Evolutionary conservation across 2,797 vertebrate species (phyloP), one percentile per base, ranked within the genome.

Genomic region (Oreochromis mossambicus): DNA sequence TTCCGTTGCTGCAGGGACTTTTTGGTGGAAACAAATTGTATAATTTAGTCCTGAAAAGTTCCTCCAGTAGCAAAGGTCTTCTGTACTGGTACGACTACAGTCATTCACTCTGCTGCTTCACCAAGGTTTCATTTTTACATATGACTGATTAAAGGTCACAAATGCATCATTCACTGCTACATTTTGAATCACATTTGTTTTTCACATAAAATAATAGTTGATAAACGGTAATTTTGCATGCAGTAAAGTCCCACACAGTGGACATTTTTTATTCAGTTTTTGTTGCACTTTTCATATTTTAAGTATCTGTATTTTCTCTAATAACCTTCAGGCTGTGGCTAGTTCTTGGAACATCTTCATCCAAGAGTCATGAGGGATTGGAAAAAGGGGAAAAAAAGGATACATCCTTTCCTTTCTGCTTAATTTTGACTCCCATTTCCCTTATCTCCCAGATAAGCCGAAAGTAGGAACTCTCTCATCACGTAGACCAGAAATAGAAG

Each of bases 371-470:
- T 76, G 36, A 83, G 6, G 9, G 13, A 46, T 76, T 58, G 12
- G 58, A 63, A 36, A 63, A 38, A 6, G 58, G 51, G 2, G 0
- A 21, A 70, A 80, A 84, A 29, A 78, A 24, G 15, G 48, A 70
- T 50, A 19, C 77, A 79, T 88, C 32, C 70, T 83, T 43, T 88
- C 63, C 73, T 48, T 56, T 84, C 66, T 46, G 77, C 75, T 41
- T 83, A 79, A 87, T 89, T 87, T 80, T 86, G 58, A 63, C 58
- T 86, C 81, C 43, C 63, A 88, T 91, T 92, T 82, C 63, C 38
- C 38, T 83, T 88, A 91, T 92, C 89, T 91, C 50, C 5, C 38
- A 83, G 77, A 90, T 87, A 90, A 88, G 55, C 63, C 11, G 48
- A 66, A 75, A 86, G 85, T 86, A 81, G 82, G 86, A 87, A 76